Evolutionary conservation across 2,888 invertebrate species (phyloP), one percentile per base, ranked within the genome.

Genomic region (Parelbella ahira): DNA sequence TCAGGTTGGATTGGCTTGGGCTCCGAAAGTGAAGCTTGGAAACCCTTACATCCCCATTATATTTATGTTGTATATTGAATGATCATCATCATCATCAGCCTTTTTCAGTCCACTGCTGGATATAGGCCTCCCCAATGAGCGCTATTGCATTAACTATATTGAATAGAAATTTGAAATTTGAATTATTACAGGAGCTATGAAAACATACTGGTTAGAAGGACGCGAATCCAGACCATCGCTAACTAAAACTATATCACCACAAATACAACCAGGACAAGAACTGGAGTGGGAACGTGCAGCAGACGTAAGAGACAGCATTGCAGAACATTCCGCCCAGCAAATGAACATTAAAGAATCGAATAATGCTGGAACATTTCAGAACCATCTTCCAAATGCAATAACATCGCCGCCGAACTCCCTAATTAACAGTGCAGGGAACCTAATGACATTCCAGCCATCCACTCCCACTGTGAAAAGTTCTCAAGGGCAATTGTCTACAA

Each of bases 151-250:
- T n/a, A n/a, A n/a, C n/a, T n/a, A n/a, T n/a, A n/a, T n/a, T n/a
- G n/a, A n/a, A n/a, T n/a, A n/a, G n/a, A n/a, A n/a, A n/a, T n/a
- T n/a, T n/a, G n/a, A n/a, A n/a, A n/a, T n/a, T n/a, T n/a, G n/a
- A 12, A 11, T 7, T 3, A 5, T 63, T 59, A 23, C 68, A 93
- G 93, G 93, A 32, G 87, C 90, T 37, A 96, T 96, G 95, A 96
- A 95, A 77, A 96, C 96, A 0, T 96, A 94, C 69, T 96, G 96
- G 96, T 77, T 96, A 39, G 91, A 93, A 63, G 91, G 92, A 20
- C 89, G 93, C 36, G 93, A 93, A 56, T 89, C 90, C 23, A 87
- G 95, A 12, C 86, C 90, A 2, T 89, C 90, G 21, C 68, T 88
- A 3, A 76, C 72, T 37, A 87, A 86, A 53, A 65, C 78, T 49